Conservation (phyloP, 2,888 invertebrate genomes). For the Dexiosoma caninum region DNA sequence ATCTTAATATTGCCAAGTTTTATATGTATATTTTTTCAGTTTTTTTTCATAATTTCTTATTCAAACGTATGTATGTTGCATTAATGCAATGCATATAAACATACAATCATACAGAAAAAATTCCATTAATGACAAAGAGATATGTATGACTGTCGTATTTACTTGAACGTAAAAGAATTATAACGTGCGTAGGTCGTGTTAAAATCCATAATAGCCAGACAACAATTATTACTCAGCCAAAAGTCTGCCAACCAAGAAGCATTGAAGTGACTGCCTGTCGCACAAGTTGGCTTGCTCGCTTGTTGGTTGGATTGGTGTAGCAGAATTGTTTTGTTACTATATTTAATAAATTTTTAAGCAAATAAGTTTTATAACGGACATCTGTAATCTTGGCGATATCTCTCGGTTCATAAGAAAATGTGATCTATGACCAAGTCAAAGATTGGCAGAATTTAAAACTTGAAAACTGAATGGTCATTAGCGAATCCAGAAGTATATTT, state of each 20-base stretch:
- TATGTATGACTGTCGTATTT: conserved; percentile 46
- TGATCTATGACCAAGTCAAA: no score
- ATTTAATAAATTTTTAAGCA: conserved; percentile 43
- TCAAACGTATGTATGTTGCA: conserved; percentile 20
- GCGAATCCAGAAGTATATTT: no score
- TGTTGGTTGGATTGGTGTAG: conserved; percentile 6
- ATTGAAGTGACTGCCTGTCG: conserved; percentile 7
- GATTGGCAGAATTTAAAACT: no score
- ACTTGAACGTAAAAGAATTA: conserved; percentile 40
- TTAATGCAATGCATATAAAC: conserved; percentile 36
- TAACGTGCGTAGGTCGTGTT: conserved; percentile 57
- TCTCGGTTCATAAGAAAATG: no score
- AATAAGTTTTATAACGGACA: conserved; percentile 31
- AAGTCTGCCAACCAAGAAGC: background rate
- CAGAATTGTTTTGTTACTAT: conserved; percentile 34
- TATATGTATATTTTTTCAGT: conserved; percentile 17
- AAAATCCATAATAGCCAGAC: conserved; percentile 51
- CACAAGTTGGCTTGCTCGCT: conserved; percentile 18
- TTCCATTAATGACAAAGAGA: conserved; percentile 49
- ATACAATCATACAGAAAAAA: conserved; percentile 12
- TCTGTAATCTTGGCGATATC: conserved; percentile 14
- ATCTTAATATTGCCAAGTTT: conserved; percentile 34
- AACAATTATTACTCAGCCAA: conserved; percentile 49
- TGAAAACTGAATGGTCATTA: no score
- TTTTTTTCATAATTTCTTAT: background rate